Base-by-base conservation (phyloP, 2,113 vertebrate species). In the Neofelis nebulosa region DNA sequence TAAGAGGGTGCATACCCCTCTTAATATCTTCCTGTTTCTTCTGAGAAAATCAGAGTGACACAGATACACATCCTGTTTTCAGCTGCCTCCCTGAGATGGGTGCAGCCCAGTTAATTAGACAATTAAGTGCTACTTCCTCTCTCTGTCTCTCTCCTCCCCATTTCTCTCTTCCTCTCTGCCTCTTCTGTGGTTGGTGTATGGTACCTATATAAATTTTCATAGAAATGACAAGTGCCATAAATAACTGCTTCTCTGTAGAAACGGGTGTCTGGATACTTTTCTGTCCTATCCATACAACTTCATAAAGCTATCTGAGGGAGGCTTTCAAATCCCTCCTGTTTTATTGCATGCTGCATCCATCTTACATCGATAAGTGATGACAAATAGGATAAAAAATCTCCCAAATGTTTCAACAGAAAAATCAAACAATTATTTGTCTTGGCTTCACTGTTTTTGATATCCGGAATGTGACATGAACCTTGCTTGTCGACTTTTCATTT, bases 311-410 rank as follows among this genome's bases (percentile, higher is more conserved):
- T 27, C 73, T 50, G 38, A 79, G 55, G 33, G 48, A 95, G 25
- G 25, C 45, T 94, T 96, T 94, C 48, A 90, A 85, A 92, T 81
- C 4, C 8, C 31, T 68, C 23, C 27, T 71, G 14, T 61, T 92
- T 97, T 96, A 61, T 55, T 90, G 38, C 10, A 71, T 2, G 1
- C 73, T 93, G 1, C 36, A 90, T 97, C 79, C 92, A 91, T 97
- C 45, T 92, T 90, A 94, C 91, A 95, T 95, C 88, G 57, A 89
- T 96, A 98, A 98, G 95, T 65, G 84, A 74, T 57, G 18, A n/a
- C 87, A 89, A 71, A 97, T 82, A 84, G 52, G 65, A 86, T 31
- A 15, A 41, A 96, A 74, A 87, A 88, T 69, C 13, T 33, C 71
- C 57, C 93, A 98, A 96, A 45, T 52, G 79, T 92, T 61, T 0